Conservation (phyloP, 2,888 invertebrate species). For the Automeris io region DNA sequence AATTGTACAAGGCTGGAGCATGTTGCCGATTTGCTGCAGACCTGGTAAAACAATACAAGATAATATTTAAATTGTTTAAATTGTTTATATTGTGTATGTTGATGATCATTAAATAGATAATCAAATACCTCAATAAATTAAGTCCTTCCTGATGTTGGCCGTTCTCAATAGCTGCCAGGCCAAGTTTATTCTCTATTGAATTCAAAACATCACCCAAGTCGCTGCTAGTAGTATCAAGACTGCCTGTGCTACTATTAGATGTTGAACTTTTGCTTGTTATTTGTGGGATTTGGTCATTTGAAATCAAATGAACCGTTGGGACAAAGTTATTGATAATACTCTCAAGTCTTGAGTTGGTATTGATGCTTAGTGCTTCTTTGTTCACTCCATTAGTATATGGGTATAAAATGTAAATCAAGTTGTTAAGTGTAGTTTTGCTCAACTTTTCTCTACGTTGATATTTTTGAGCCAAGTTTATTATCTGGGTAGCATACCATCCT, state of each 20-base stretch:
- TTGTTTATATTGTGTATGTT: background rate
- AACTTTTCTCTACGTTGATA: constrained; percentile 27
- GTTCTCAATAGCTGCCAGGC: constrained; percentile 77
- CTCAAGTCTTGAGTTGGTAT: constrained; percentile 36
- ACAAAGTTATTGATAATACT: constrained; percentile 35
- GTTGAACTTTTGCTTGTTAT: constrained; percentile 16
- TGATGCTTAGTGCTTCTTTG: constrained; percentile 28
- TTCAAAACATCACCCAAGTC: constrained; percentile 74
- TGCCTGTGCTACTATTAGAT: constrained; percentile 19
- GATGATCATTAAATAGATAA: background rate
- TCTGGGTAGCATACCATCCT: constrained; percentile 80
- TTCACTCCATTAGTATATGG: constrained; percentile 38
- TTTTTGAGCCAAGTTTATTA: constrained; percentile 61
- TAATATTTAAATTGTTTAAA: too few relatives aligned
- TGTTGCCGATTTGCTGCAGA: constrained; percentile 78
- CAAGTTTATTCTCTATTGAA: constrained; percentile 78
- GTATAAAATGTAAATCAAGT: constrained; percentile 33
- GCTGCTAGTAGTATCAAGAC: constrained; percentile 41
- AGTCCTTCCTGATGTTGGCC: constrained; percentile 72
- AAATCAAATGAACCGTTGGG: constrained; percentile 53
- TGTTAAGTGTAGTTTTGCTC: constrained; percentile 28
- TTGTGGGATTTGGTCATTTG: constrained; percentile 45
- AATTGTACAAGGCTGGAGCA: constrained; percentile 80
- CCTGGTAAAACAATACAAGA: constrained; percentile 28
- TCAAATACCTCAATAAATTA: constrained; percentile 66